Base-by-base conservation (phyloP, 2,888 invertebrate genomes). In the Zygogramma bicolorata region DNA sequence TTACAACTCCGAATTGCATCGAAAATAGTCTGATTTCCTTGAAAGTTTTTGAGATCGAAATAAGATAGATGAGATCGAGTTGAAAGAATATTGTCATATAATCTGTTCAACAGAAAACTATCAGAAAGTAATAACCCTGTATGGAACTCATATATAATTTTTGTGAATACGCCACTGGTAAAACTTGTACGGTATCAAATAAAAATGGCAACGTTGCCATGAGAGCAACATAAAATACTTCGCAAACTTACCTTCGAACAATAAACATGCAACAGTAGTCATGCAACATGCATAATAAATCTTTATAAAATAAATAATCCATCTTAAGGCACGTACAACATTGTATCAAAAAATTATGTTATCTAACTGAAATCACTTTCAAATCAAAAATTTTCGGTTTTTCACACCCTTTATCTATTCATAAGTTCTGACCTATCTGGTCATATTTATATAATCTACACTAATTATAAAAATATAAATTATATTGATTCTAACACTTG, bases 201-300 rank as follows among this genome's bases (percentile, higher is more conserved):
- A 59, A n/a, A 70, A 70, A 70, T 65, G 69, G 65, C 58, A 65
- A 59, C 69, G 65, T 70, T 42, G 69, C 34, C 42, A 38, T 27
- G 53, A 62, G 42, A 63, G 58, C 63, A 70, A 70, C 69, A 70
- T 70, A 58, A 69, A 63, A 53, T 53, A 58, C 20, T 59, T 65
- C 42, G 58, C 69, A 65, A 70, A 70, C 69, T 63, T 63, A 69
- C 63, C 59, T 62, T 68, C 34, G 57, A 57, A 27, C 20, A 70
- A 63, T 70, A 65, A 70, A 70, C 69, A 65, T 70, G 69, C 69
- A 59, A 70, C 65, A 69, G 13, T 20, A 53, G 53, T 53, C 53
- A 53, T 53, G 53, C 53, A 53, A 53, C 53, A 53, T 53, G 53
- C 22, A 53, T 53, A n/a, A 42, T 62, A 65, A 70, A 59, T 65